Conservation (phyloP, 2,113 vertebrate species). For the Triplophysa siluroides region DNA sequence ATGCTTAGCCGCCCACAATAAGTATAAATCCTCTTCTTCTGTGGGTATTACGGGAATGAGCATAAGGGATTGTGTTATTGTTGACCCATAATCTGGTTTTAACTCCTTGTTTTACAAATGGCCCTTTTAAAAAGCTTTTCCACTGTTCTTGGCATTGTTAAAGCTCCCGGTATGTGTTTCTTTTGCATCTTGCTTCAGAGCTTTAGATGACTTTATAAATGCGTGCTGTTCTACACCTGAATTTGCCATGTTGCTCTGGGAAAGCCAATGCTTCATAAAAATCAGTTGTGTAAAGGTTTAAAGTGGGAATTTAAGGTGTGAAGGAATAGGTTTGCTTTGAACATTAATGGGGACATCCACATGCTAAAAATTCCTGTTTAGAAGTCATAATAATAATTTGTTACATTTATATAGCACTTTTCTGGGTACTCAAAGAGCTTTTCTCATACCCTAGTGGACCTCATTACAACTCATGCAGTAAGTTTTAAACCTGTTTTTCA, state of each 20-base stretch:
- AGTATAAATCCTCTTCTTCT: slow-evolving; percentile 75
- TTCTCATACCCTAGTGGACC: no score
- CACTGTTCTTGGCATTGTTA: slow-evolving; percentile 42
- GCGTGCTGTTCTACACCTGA: slow-evolving; percentile 27
- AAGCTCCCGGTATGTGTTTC: slow-evolving; percentile 46
- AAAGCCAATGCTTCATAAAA: not conserved
- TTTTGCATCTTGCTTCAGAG: slow-evolving; percentile 29
- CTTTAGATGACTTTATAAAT: slow-evolving; percentile 19
- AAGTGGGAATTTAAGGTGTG: not conserved
- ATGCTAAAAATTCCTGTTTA: not conserved
- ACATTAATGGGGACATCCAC: no score
- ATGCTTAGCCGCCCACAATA: slow-evolving; percentile 69
- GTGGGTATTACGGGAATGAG: slow-evolving; percentile 75
- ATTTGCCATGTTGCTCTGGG: not conserved
- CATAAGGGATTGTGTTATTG: slow-evolving; percentile 73
- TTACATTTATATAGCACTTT: no score
- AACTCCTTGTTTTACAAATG: slow-evolving; percentile 69
- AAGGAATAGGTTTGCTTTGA: no score
- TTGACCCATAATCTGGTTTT: slow-evolving; percentile 76
- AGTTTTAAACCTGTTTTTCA: not conserved
- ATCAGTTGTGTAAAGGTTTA: not conserved
- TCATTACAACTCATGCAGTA: not conserved
- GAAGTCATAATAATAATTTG: not conserved
- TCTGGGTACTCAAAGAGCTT: no score
- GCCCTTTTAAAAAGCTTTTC: slow-evolving; percentile 55